Percentiles rank a stretch among this genome's conserved stretches.
These are phyloP conservation scores for Clistopyga incitator DNA, from an alignment of 2,888 invertebrate genomes.

Conservation along the genomic window DNA sequence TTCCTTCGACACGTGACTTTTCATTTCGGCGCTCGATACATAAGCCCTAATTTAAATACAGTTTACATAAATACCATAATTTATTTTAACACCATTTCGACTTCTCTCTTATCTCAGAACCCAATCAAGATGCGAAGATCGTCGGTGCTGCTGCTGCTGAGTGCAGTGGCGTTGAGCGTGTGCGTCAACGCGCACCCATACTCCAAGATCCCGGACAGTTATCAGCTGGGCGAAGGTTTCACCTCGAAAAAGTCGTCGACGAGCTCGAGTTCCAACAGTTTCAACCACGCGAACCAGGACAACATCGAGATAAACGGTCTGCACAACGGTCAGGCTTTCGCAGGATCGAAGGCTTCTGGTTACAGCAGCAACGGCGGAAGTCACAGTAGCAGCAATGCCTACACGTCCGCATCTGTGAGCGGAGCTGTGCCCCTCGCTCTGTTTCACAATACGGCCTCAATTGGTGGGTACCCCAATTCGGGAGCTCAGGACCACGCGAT, in stretches of 20 bases:
- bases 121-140: slow-evolving; percentile 72
- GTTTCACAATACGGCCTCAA: slow-evolving; percentile 18
- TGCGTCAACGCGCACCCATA: slow-evolving; percentile 71
- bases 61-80: not conserved
- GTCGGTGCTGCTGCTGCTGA: slow-evolving; percentile 71
- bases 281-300: slow-evolving; percentile 65
- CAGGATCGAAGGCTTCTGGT: slow-evolving; percentile 63
- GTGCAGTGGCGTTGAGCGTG: slow-evolving; percentile 70
- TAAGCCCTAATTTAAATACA: not conserved
- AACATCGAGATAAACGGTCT: slow-evolving; percentile 65
- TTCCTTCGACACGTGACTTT: not conserved
- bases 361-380: slow-evolving; percentile 66
- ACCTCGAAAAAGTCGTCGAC: slow-evolving; percentile 65
- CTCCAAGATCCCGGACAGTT: slow-evolving; percentile 67
- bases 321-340: slow-evolving; percentile 65
- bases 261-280: slow-evolving; percentile 69
- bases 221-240: slow-evolving; percentile 52
- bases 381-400: slow-evolving; percentile 65
- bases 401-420: slow-evolving; percentile 63
- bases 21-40: not conserved
- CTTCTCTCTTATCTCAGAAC: slow-evolving; percentile 27
- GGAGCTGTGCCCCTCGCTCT: slow-evolving; percentile 60
- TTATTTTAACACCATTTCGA: not conserved
- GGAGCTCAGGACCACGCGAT: not conserved
- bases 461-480: slow-evolving; percentile 15